phyloP scores from a whole-genome alignment of 1,140 invertebrate species.

The Drosophila equinoxialis region DNA sequence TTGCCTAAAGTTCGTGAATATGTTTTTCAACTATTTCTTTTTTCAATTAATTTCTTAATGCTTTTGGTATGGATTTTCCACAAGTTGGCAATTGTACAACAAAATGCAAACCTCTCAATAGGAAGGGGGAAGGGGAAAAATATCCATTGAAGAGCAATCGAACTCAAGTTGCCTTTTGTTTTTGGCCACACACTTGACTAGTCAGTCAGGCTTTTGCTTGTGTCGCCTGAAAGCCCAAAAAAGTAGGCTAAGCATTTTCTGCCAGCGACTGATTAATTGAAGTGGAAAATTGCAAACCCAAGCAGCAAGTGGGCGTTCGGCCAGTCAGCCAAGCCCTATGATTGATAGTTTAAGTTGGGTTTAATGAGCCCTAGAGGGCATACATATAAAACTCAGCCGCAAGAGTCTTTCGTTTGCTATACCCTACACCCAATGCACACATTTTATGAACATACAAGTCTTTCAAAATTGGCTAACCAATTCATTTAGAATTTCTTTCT shows the following conservation, averaged over 20 bases:
- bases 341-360: constrained; percentile 66
- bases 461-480: background rate
- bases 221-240: constrained; percentile 22
- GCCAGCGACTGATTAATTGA: constrained; percentile 68
- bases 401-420: background rate
- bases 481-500: no score
- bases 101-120: constrained; percentile 9
- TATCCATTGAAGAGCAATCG: constrained; percentile 21
- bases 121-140: background rate
- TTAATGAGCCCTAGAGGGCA: constrained; percentile 59
- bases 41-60: background rate
- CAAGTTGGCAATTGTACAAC: background rate
- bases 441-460: background rate
- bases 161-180: constrained; percentile 30
- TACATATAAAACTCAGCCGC: background rate
- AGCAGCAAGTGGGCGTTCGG: constrained; percentile 11
- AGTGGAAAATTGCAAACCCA: constrained; percentile 45
- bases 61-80: background rate
- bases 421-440: background rate
- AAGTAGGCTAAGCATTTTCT: constrained; percentile 48
- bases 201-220: constrained; percentile 18
- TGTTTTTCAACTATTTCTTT: background rate
- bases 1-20: background rate
- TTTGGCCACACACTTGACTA: constrained; percentile 22
- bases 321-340: constrained; percentile 26